A percentile compares a stretch with the other conserved stretches of the same genome.
phyloP scores from a whole-genome alignment of 2,113 vertebrate genomes.

The Vidua macroura region DNA sequence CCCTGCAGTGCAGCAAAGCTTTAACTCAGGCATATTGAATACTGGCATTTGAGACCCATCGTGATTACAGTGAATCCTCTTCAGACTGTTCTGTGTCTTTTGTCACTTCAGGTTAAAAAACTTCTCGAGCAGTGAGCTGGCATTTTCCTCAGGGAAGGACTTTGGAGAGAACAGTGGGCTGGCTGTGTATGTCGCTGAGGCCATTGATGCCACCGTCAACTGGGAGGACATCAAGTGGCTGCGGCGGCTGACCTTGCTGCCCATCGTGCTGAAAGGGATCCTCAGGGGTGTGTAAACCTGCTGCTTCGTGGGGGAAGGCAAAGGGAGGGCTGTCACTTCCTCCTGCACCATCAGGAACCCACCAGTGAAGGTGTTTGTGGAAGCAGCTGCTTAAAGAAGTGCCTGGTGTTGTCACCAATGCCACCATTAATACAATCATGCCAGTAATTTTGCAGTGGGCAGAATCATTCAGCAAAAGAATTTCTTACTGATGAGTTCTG shows the following conservation, averaged over 20 bases:
- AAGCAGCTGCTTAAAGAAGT: not conserved
- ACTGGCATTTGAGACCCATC: not conserved
- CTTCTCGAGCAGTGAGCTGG: slow-evolving; percentile 82
- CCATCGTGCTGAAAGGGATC: slow-evolving; percentile 89
- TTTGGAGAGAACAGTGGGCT: slow-evolving; percentile 87
- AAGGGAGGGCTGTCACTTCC: not conserved
- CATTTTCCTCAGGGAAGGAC: slow-evolving; percentile 82
- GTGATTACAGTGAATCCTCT: rapidly evolving
- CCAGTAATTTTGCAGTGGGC: not conserved
- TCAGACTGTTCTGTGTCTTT: not conserved
- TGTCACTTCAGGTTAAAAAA: slow-evolving; percentile 84
- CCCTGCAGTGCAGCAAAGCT: not conserved
- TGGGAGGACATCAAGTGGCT: slow-evolving; percentile 93
- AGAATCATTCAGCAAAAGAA: not conserved
- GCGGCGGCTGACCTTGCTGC: slow-evolving; percentile 80
- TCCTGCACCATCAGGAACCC: not conserved
- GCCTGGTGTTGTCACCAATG: not conserved
- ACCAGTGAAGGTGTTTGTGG: not conserved
- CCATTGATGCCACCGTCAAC: slow-evolving; percentile 84
- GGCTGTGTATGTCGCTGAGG: slow-evolving; percentile 86
- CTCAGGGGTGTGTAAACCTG: slow-evolving; percentile 76
- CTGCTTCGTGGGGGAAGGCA: rapidly evolving
- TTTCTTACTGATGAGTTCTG: not conserved
- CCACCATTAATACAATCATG: not conserved
- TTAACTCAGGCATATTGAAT: not conserved